Base-by-base conservation (phyloP, 2,797 vertebrate species). In the Schizothorax lantsangensis region DNA sequence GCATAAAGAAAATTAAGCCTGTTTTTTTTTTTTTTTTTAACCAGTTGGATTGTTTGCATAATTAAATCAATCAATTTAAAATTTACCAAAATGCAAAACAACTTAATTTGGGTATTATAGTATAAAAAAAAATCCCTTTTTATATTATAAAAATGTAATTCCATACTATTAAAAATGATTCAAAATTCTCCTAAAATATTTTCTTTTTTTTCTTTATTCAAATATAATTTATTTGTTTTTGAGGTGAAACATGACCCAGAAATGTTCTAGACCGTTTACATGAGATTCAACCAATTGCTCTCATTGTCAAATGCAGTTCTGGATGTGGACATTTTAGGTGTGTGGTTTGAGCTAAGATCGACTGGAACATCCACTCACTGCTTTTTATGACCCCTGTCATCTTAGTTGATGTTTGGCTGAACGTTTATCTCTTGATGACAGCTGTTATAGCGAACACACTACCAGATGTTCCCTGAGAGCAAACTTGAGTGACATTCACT, bases 401-500 rank as follows among this genome's bases (percentile, higher is more conserved):
- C 72, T 79, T 81, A 82, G 74, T 81, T 62, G 26, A 84, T 49
- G 79, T 83, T 78, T 30, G 52, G 33, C 38, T 26, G 36, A 54
- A 15, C 40, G 23, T 91, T 89, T 89, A 91, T 89, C 88, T 90
- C 87, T 92, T 84, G 90, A 59, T 83, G 91, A 93, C 92, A 82
- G 91, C 93, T 85, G 72, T 83, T 75, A 91, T 92, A 92, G 92
- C 92, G 92, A 92, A 93, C 81, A 90, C 89, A 72, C 64, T 43
- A 94, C 89, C 92, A 92, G 93, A 94, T 93, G 90, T 93, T 95
- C 94, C 90, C 52, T 93, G 91, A 94, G 93, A 93, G 94, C 92
- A 93, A 95, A 94, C 94, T 91, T 95, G 95, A 95, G 95, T 96
- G 95, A 96, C 94, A 96, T 96, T 96, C 95, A 96, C 95, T 95